Percentiles rank a stretch among this genome's conserved stretches.
phyloP scores from a whole-genome alignment of 2,113 vertebrate genomes.

The Brienomyrus longianalis region DNA sequence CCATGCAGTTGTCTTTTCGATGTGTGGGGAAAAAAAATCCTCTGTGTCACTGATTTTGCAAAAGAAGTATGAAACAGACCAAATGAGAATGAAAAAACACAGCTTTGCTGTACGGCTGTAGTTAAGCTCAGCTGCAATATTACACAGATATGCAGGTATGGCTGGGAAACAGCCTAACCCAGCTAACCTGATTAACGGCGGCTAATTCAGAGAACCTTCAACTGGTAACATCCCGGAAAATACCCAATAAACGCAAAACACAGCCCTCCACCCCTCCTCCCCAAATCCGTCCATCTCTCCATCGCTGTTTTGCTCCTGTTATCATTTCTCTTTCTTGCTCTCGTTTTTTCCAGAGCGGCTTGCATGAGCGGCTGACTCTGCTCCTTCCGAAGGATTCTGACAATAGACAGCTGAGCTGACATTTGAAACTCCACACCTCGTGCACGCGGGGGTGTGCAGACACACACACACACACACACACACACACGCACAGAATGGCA shows the following conservation, averaged over 20 bases:
- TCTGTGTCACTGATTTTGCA: background rate
- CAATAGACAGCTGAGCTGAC: conserved; percentile 11
- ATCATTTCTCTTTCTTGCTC: background rate
- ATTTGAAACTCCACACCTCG: conserved; percentile 9
- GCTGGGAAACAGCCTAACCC: too few species aligned
- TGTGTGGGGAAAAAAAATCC: background rate
- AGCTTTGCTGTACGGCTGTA: background rate
- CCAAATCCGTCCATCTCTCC: background rate
- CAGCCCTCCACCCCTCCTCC: background rate
- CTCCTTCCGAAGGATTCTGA: conserved; percentile 3
- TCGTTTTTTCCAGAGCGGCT: background rate
- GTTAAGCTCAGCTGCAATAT: background rate
- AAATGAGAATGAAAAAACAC: background rate
- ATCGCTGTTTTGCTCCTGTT: background rate
- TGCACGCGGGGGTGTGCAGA: conserved; percentile 18
- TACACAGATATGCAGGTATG: background rate
- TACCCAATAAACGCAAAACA: background rate
- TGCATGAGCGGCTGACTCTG: conserved; percentile 12
- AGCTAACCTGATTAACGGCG: background rate
- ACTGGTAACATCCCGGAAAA: background rate
- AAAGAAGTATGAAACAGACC: background rate
- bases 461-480: conserved; percentile 11
- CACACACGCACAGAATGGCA: background rate
- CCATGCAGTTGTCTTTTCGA: background rate
- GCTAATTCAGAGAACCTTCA: background rate